Evolutionary conservation across 2,797 vertebrate genomes (phyloP), one percentile per base, ranked within the genome.

Genomic region (Alauda arvensis): DNA sequence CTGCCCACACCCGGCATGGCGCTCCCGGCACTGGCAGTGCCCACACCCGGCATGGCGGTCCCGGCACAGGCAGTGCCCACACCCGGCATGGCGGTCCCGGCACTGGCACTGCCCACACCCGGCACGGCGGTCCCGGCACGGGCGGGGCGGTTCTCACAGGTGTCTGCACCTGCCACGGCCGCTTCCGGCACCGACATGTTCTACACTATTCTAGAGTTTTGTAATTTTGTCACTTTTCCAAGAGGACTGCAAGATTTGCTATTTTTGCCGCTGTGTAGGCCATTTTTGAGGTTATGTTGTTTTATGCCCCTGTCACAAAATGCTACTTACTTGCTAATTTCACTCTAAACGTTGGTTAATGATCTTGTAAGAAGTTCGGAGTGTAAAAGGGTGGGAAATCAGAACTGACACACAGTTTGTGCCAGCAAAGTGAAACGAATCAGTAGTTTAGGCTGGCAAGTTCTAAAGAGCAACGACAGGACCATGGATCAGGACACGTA

Each of bases 111-210:
- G 18, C 45, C 46, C 63, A 2, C 31, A 21, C 17, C 0, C 15
- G 4, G 1, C 1, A 49, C 40, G 89, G 83, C n/a, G 29, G 33
- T 10, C 8, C 21, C 6, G 39, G 5, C 7, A 29, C 6, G 8
- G 25, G 48, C 25, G 37, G 40, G 40, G 40, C 40, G 40, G 40
- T 42, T 42, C 40, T 42, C 40, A 24, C 9, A 28, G 43, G 20
- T 12, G 49, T 12, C 48, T 39, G 1, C 15, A 14, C 5, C 0
- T 6, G 9, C 3, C 1, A 45, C 19, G 37, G 77, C 3, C 24
- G 21, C 5, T 5, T 1, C 3, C 0, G 11, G 7, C 1, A 2
- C 14, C 0, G 1, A 5, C 18, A 6, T 1, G 1, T 8, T 34
- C 13, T 20, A 2, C 15, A 2, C 5, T 4, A 0, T 24, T 29